Conservation (phyloP, 2,113 vertebrate species). For the Motacilla tschutschensis region DNA sequence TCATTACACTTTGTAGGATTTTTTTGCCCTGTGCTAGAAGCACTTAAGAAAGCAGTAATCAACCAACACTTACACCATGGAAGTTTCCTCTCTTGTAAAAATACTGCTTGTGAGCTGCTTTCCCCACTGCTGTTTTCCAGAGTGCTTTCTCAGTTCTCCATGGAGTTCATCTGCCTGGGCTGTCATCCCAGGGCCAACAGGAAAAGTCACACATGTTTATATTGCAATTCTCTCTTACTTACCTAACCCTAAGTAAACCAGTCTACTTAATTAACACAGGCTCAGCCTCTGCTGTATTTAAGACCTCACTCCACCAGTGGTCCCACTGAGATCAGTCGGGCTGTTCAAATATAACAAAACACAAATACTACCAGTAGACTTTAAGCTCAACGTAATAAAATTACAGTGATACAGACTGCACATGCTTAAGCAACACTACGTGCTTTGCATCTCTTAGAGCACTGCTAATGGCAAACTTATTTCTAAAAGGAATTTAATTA, state of each 20-base stretch:
- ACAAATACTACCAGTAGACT: neutral
- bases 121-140: neutral
- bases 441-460: neutral
- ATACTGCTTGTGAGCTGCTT: neutral
- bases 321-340: neutral
- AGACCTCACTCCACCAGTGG: neutral
- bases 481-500: neutral
- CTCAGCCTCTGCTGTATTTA: neutral
- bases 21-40: neutral
- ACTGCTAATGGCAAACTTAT: neutral
- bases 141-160: neutral
- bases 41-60: slow-evolving; percentile 2
- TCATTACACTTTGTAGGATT: neutral
- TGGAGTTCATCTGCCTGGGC: neutral
- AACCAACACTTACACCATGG: neutral
- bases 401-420: neutral
- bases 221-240: neutral
- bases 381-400: neutral
- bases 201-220: neutral
- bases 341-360: neutral
- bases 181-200: neutral
- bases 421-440: neutral
- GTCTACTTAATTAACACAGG: slow-evolving; percentile 4
- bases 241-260: neutral
- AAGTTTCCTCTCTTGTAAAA: slow-evolving; percentile 19